A percentile compares a stretch with the other conserved stretches of the same genome.
These are phyloP conservation scores for Rutilus rutilus DNA, from an alignment of 2,113 vertebrate species.

Conservation along the genomic window DNA sequence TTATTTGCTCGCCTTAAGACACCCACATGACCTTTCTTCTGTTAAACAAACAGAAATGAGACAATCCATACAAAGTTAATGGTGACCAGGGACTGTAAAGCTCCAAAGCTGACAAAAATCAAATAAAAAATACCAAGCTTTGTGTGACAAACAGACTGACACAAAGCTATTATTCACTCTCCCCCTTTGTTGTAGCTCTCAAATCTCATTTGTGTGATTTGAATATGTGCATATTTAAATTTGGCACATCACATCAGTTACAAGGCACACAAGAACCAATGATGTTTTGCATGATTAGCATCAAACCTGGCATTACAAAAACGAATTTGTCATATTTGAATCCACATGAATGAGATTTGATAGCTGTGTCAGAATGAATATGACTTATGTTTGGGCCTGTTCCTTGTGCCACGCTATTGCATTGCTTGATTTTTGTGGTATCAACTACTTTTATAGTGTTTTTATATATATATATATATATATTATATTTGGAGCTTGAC, in stretches of 20 bases:
- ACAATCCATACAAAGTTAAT: neutral
- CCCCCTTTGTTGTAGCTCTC: neutral
- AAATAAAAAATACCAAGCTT: neutral
- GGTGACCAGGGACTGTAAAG: neutral
- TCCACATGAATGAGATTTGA: neutral
- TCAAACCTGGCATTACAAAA: constrained; percentile 3
- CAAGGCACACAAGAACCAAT: neutral
- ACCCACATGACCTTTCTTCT: neutral
- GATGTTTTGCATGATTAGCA: neutral
- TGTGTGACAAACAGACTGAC: constrained; percentile 14
- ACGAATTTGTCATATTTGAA: neutral
- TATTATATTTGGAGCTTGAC: neutral
- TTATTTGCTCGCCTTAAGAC: neutral
- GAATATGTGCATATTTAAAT: constrained; percentile 13
- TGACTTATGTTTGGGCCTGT: neutral
- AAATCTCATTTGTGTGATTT: constrained; percentile 18
- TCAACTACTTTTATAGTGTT: neutral
- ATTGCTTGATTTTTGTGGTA: neutral
- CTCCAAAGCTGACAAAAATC: neutral
- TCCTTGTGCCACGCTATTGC: neutral
- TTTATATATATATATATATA: too few relatives aligned
- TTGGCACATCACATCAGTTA: neutral
- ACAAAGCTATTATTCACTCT: neutral
- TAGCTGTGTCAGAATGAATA: neutral
- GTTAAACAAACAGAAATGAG: neutral